Percentiles rank a stretch among this genome's conserved stretches.
Evolutionary conservation across 2,888 invertebrate species (phyloP).

Genomic region (Parascotia fuliginaria): DNA sequence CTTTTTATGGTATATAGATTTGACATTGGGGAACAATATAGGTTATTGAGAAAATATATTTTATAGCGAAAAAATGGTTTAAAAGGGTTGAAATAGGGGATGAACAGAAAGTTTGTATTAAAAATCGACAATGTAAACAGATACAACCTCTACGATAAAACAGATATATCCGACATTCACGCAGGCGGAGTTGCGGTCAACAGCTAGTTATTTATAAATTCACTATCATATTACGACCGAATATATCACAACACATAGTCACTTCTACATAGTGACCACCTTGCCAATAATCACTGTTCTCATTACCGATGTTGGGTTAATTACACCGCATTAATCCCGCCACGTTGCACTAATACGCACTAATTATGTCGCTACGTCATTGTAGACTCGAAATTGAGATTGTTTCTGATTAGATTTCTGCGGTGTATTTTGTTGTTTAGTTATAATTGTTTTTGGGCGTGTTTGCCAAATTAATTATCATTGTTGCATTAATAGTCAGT

Average conservation of each 20-base stretch:
- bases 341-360: constrained; percentile 1
- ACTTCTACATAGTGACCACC: constrained; percentile 3
- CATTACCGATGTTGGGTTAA: constrained; percentile 30
- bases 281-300: constrained; percentile 23
- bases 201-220: too few species aligned
- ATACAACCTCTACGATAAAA: too few species aligned
- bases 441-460: not conserved
- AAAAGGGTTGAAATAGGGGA: too few species aligned
- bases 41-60: too few species aligned
- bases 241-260: not conserved
- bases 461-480: not conserved
- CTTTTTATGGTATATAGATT: too few species aligned
- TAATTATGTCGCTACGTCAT: not conserved
- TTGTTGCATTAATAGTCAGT: too few species aligned
- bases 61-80: too few species aligned
- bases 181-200: too few species aligned
- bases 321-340: constrained; percentile 24
- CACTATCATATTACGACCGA: too few species aligned
- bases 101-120: too few species aligned
- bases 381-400: not conserved
- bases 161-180: not conserved
- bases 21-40: too few species aligned
- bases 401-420: not conserved
- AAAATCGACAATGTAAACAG: too few species aligned
- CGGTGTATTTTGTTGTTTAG: not conserved